These are phyloP conservation scores for Geotrupes spiniger DNA, from an alignment of 2,888 invertebrate genomes.

Conservation along the genomic window DNA sequence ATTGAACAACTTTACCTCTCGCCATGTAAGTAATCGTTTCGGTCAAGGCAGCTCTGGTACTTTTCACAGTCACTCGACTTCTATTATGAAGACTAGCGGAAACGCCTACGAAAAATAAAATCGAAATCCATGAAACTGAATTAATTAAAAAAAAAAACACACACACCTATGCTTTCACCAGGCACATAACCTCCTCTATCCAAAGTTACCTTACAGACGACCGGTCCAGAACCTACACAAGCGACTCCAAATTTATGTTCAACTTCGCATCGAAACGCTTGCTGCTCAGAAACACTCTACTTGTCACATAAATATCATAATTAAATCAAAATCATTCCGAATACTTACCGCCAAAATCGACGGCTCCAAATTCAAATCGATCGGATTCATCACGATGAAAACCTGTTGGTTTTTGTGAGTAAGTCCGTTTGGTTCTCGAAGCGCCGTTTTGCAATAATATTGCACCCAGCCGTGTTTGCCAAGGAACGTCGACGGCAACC, in stretches of 20 bases:
- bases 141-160: neutral
- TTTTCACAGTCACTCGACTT: constrained; percentile 80
- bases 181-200: constrained; percentile 94
- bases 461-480: constrained; percentile 96
- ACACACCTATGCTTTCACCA: constrained; percentile 81
- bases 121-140: neutral
- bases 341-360: constrained; percentile 77
- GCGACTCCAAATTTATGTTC: constrained; percentile 87
- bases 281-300: constrained; percentile 56
- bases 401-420: constrained; percentile 95
- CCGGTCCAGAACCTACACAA: constrained; percentile 84
- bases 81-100: constrained; percentile 82
- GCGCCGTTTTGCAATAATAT: constrained; percentile 88
- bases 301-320: constrained; percentile 26
- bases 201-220: constrained; percentile 80
- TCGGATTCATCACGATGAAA: constrained; percentile 96
- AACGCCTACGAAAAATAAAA: constrained; percentile 48
- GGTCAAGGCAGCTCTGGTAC: constrained; percentile 80
- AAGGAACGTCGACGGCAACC: constrained; percentile 87
- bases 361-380: constrained; percentile 87
- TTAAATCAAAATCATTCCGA: neutral
- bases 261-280: constrained; percentile 87
- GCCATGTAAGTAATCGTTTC: constrained; percentile 88
- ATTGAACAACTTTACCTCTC: constrained; percentile 80
- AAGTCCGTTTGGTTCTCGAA: constrained; percentile 82